A percentile compares a stretch with the other conserved stretches of the same genome.
These are phyloP conservation scores for Hydroisotoma schaefferi DNA, from an alignment of 2,888 invertebrate species.

Conservation along the genomic window DNA sequence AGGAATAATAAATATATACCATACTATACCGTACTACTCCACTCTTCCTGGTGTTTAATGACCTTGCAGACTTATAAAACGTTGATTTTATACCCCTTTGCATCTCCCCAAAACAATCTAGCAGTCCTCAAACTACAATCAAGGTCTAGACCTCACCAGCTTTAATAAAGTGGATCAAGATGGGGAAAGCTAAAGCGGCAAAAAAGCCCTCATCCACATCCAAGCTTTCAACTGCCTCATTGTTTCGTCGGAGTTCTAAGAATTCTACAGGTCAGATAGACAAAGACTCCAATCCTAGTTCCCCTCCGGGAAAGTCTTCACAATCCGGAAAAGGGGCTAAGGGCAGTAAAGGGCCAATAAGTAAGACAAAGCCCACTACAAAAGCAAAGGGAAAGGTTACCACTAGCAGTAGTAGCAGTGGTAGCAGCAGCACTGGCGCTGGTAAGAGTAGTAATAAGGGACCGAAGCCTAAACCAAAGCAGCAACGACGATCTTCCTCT, in stretches of 20 bases:
- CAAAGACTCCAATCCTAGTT: conserved; percentile 8
- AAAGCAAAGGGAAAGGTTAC: background rate
- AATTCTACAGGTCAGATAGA: conserved; percentile 22
- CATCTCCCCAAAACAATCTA: too few relatives aligned
- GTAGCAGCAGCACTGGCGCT: background rate
- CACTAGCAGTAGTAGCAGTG: conserved; percentile 10
- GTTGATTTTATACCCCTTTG: too few relatives aligned
- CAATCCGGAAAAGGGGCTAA: conserved; percentile 19
- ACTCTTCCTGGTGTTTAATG: too few relatives aligned
- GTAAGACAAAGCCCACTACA: background rate
- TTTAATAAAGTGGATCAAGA: conserved; percentile 18
- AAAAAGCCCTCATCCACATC: conserved; percentile 31
- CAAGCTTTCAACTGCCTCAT: conserved; percentile 43
- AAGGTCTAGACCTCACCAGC: background rate
- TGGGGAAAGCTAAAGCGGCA: conserved; percentile 45
- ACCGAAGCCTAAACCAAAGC: background rate
- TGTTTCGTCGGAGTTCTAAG: conserved; percentile 36
- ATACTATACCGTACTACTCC: too few relatives aligned
- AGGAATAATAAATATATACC: too few relatives aligned
- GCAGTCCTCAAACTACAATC: background rate
- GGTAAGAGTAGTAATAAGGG: conserved; percentile 10
- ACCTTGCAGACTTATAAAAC: too few relatives aligned
- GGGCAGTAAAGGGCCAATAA: conserved; percentile 10
- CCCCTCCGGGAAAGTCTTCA: conserved; percentile 5
- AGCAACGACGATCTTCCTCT: background rate